Conservation (phyloP, 2,888 invertebrate species). For the Eulithis testata region DNA sequence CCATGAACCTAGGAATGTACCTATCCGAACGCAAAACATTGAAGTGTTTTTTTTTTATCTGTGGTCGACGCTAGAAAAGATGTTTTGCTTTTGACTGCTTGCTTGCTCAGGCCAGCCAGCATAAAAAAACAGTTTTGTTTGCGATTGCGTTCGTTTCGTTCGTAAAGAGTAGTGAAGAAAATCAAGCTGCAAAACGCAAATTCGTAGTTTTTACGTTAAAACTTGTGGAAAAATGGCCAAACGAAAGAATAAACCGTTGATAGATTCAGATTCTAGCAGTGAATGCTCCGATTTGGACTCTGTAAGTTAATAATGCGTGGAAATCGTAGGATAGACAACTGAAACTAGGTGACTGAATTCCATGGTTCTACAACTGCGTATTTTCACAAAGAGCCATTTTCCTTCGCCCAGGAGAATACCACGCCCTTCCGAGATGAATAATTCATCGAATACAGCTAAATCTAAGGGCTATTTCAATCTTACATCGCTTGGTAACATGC, state of each 20-base stretch:
- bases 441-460: not conserved
- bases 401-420: slow-evolving; percentile 43
- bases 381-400: slow-evolving; percentile 74
- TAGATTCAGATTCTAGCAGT: slow-evolving; percentile 93
- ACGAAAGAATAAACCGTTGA: slow-evolving; percentile 92
- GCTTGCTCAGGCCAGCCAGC: not conserved
- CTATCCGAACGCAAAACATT: no score
- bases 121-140: no score
- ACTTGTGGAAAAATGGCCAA: slow-evolving; percentile 87
- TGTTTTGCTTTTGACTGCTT: no score
- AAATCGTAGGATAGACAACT: slow-evolving; percentile 59
- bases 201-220: slow-evolving; percentile 49
- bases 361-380: slow-evolving; percentile 70
- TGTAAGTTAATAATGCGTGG: slow-evolving; percentile 83
- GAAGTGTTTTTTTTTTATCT: no score
- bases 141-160: not conserved
- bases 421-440: slow-evolving; percentile 17
- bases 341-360: slow-evolving; percentile 63
- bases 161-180: slow-evolving; percentile 8
- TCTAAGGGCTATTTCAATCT: not conserved
- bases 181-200: slow-evolving; percentile 52
- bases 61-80: no score
- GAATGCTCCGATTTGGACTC: slow-evolving; percentile 93
- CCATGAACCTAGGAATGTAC: no score
- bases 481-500: slow-evolving; percentile 27